Evolutionary conservation across 2,113 vertebrate genomes (phyloP).

Genomic region (Cochlearius cochlearius): DNA sequence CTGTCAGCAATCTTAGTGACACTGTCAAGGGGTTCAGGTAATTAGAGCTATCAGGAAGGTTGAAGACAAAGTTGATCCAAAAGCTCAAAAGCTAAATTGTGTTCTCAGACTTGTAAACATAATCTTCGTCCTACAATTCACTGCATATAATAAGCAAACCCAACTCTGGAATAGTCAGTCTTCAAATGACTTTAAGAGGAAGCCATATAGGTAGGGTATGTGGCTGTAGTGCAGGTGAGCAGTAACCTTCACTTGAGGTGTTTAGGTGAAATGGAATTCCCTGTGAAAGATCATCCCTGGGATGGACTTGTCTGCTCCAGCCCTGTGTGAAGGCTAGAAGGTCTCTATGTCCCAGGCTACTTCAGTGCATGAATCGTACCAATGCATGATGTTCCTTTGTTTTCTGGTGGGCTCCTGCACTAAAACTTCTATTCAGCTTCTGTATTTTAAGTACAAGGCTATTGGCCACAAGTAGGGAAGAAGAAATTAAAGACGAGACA

Average conservation of each 20-base stretch:
- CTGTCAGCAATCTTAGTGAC: neutral
- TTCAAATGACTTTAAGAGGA: neutral
- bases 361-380: neutral
- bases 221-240: neutral
- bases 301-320: neutral
- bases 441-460: neutral
- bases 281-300: neutral
- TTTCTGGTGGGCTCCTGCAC: neutral
- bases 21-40: neutral
- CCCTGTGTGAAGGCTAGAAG: neutral
- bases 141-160: neutral
- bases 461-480: neutral
- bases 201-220: neutral
- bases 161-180: neutral
- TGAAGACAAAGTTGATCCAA: neutral
- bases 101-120: neutral
- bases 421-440: neutral
- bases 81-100: neutral
- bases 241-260: neutral
- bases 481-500: neutral
- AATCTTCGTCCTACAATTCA: neutral
- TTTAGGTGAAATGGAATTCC: neutral
- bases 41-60: neutral
- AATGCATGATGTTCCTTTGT: neutral
- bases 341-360: neutral